Conservation (phyloP, 2,113 vertebrate genomes). For the Echinops telfairi region DNA sequence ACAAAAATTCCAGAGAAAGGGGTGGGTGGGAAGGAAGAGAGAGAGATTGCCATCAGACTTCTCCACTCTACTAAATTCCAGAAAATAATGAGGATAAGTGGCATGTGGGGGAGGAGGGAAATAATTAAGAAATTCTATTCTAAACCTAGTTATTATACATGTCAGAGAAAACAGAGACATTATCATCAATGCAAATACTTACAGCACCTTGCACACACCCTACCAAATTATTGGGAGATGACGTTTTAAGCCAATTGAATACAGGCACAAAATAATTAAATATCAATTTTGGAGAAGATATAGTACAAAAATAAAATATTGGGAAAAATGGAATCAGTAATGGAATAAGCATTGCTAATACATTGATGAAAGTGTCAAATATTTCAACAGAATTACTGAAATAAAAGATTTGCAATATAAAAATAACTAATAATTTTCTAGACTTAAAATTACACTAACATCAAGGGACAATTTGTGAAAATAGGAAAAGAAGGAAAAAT, state of each 20-base stretch:
- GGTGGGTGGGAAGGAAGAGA: background rate
- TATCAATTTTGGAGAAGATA: background rate
- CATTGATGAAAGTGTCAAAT: background rate
- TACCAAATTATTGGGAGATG: background rate
- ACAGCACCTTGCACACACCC: background rate
- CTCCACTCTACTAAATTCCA: background rate
- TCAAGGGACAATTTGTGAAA: background rate
- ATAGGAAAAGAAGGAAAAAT: background rate
- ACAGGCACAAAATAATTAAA: background rate
- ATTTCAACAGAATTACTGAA: background rate
- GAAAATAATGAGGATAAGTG: background rate
- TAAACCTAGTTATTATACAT: background rate
- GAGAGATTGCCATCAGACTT: background rate
- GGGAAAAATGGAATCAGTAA: background rate
- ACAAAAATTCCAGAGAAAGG: background rate
- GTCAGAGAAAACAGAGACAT: constrained; percentile 17
- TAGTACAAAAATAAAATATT: background rate
- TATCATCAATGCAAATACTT: background rate
- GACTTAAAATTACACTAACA: constrained; percentile 14
- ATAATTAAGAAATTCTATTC: background rate
- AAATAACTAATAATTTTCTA: background rate
- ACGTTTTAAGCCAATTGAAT: background rate
- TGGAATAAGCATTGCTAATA: background rate
- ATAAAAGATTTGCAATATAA: background rate
- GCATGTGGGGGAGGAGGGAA: background rate